Conservation (phyloP, 2,113 vertebrate genomes). For the Bubo blakistoni region DNA sequence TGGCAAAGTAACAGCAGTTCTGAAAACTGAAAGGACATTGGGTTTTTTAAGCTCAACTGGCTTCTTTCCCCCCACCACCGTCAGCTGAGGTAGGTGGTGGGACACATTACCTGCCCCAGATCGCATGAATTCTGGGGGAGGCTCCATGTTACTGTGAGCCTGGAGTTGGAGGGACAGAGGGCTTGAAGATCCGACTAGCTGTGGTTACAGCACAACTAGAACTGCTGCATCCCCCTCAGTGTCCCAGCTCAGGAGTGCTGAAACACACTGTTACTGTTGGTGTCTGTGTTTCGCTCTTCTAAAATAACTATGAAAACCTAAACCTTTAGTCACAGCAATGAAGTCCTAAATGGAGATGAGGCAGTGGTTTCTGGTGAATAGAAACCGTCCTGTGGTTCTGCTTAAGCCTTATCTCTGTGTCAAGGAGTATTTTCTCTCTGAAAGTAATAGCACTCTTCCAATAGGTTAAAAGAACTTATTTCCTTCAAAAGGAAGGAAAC, state of each 20-base stretch:
- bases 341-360: background rate
- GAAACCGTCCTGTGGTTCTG: background rate
- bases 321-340: background rate
- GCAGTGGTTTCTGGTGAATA: background rate
- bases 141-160: fast-evolving
- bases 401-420: background rate
- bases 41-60: background rate
- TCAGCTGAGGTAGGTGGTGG: background rate
- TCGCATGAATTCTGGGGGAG: background rate
- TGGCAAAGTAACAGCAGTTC: background rate
- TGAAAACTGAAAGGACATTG: background rate
- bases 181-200: background rate
- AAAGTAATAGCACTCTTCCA: background rate
- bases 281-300: background rate
- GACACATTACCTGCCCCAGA: background rate
- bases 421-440: background rate
- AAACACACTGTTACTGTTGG: background rate
- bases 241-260: background rate
- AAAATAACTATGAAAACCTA: background rate
- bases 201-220: background rate
- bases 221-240: background rate
- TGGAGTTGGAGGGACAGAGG: background rate
- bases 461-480: background rate
- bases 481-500: background rate
- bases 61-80: background rate